Percentiles rank a stretch among this genome's conserved stretches.
Conservation (phyloP, 1,140 invertebrate genomes). For the Drosophila ambigua region DNA sequence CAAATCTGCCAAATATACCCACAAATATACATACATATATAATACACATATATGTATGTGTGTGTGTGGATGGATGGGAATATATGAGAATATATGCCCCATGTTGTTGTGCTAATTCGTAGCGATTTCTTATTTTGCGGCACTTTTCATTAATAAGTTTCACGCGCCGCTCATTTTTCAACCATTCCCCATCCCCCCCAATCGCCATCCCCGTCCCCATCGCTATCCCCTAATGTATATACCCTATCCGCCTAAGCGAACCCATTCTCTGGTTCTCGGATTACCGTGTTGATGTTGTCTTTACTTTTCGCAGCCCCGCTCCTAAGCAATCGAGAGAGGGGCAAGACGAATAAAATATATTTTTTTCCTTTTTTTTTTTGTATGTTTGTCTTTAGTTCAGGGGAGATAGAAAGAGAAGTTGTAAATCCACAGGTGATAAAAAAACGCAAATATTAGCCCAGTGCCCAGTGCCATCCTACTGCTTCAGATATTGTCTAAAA, state of each 20-base stretch:
- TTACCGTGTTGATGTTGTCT: slow-evolving; percentile 78
- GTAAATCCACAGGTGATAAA: too few species aligned
- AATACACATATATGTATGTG: too few species aligned
- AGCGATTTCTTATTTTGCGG: slow-evolving; percentile 67
- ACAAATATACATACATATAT: too few species aligned
- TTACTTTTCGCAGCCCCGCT: slow-evolving; percentile 41
- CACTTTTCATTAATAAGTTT: slow-evolving; percentile 81
- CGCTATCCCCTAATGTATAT: slow-evolving; percentile 3
- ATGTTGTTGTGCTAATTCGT: slow-evolving; percentile 60
- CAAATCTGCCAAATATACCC: neutral
- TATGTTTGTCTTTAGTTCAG: slow-evolving; percentile 9
- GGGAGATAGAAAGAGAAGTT: too few species aligned
- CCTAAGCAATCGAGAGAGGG: slow-evolving; percentile 1
- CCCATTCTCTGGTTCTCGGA: slow-evolving; percentile 37
- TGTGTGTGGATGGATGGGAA: neutral
- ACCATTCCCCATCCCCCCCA: slow-evolving; percentile 24
- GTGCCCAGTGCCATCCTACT: too few species aligned
- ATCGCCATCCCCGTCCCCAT: neutral
- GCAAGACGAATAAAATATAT: slow-evolving; percentile 21
- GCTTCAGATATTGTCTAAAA: too few species aligned
- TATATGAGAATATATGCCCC: slow-evolving; percentile 4
- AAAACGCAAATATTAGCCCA: too few species aligned
- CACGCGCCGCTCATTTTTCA: slow-evolving; percentile 81
- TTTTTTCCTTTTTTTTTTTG: slow-evolving; percentile 3
- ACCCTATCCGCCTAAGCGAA: too few species aligned